Evolutionary conservation across 2,888 invertebrate genomes (phyloP), one percentile per base, ranked within the genome.

Genomic region (Pterostichus madidus): DNA sequence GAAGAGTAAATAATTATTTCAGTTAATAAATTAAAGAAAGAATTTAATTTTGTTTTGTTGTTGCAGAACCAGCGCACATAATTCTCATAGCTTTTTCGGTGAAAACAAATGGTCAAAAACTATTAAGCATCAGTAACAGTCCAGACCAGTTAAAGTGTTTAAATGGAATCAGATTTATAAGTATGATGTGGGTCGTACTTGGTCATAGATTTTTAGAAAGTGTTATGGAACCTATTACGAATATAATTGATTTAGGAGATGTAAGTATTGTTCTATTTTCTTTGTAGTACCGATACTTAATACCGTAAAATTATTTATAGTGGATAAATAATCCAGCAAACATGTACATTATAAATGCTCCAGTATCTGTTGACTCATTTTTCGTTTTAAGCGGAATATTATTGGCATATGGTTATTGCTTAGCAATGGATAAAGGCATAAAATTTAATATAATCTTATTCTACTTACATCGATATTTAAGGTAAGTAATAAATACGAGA

Each of bases 361-460:
- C 92, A 0, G 89, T 92, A 7, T 91, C 92, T 0, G 94, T 94
- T 0, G 94, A 94, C 84, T 93, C 93, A 0, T 94, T 94, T 87
- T 93, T 94, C 86, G 88, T 92, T 17, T 87, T 94, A 85, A 93
- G 93, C 85, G 94, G 94, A 5, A 86, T 89, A 53, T 88, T 94
- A 0, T 91, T 91, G 83, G 90, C 92, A 0, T 92, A 91, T 81
- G 84, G 88, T 2, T 88, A 89, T 84, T 83, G 91, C 4, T 89
- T 88, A 84, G 85, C 87, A 56, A 86, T 86, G 84, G 84, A 87
- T 15, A 87, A 86, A 32, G 86, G 87, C 2, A 85, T 86, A 5
- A 86, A 83, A 6, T 87, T 90, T 52, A 89, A 90, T 79, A 84
- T 89, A 35, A 84, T 88, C 0, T 84, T 87, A 79, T 89, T 88